Base-by-base conservation (phyloP, 2,113 vertebrate genomes). In the Triplophysa dalaica region DNA sequence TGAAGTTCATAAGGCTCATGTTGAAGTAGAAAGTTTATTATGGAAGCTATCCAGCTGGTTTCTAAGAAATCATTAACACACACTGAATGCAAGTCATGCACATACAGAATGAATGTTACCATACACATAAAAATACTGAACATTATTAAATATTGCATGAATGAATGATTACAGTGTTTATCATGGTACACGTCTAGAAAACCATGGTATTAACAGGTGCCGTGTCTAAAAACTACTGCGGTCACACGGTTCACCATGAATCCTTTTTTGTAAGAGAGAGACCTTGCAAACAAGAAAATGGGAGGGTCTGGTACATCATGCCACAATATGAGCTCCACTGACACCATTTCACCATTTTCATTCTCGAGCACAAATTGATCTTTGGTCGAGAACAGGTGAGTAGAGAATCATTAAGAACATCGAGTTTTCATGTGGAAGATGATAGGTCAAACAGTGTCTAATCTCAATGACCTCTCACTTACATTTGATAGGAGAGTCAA, bases 281-380 rank as follows among this genome's bases (percentile, higher is more conserved):
- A 79, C 80, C 52, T 84, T 75, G 70, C 64, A 80, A 77, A 64
- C 29, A 82, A 64, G 67, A 68, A 77, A 22, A 67, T 38, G 54
- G 48, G 43, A 74, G 4, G 70, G 43, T 50, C 24, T 60, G 22
- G 66, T 68, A 70, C 58, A 24, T 1, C 6, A 10, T 58, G n/a
- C n/a, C n/a, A 10, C n/a, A 21, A 21, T 38, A 58, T 21, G 54
- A 58, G 54, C 14, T 54, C 16, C 6, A 17, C 19, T 19, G 0
- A 48, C 24, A 70, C 16, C 8, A 13, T 70, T 56, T 38, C 24
- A 33, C 7, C 33, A 7, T 56, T 54, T 60, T 75, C 26, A 21
- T 8, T 21, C 6, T 58, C n/a, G 54, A 63, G 14, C 6, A 61
- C 58, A 21, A 58, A n/a, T 16, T 58, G 54, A 21, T 58, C 56